Base-by-base conservation (phyloP, 53 echinoderm and acorn worm species). In the Luidia sarsii region DNA sequence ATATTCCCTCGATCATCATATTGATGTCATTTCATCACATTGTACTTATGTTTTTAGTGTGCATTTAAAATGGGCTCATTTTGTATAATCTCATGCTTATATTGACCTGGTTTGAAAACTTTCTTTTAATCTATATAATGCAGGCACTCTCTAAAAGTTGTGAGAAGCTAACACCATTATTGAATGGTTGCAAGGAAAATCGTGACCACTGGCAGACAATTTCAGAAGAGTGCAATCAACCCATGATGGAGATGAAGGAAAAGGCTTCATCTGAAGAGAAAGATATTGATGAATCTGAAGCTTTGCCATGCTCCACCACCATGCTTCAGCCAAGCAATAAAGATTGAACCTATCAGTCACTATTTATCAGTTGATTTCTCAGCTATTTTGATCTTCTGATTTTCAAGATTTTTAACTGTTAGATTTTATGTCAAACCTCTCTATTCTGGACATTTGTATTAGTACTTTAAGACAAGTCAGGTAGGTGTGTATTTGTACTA, bases 251-350 rank as follows among this genome's bases (percentile, higher is more conserved):
- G 81, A 74, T 63, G 60, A 69, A 71, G 33, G 86, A 85, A 46
- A 70, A 83, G 39, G 74, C 48, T 3, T 70, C 88, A 7, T 69
- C 74, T n/a, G 91, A 91, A 6, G 96, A 95, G 85, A 95, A 95
- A 59, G 96, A 95, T 34, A 90, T 95, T 29, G 96, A 95, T 49
- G 96, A 95, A 75, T 88, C 96, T 0, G 92, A 92, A 80, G 82
- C 90, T 18, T 6, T 68, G 52, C 77, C 74, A 71, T 29, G 79
- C 56, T 60, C 91, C 51, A 28, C 62, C 2, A 31, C 80, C 7
- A 39, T 16, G 54, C 67, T 15, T 57, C 68, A 82, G 57, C 71
- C 83, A 61, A 77, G 77, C 77, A 77, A 77, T 77, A 77, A 77
- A 77, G 77, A 77, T 54, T 77, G 48, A 75, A 37, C 48, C 9